A percentile compares a stretch with the other conserved stretches of the same genome.
Conservation (phyloP, 2,888 invertebrate species). For the Girardia tigrina region DNA sequence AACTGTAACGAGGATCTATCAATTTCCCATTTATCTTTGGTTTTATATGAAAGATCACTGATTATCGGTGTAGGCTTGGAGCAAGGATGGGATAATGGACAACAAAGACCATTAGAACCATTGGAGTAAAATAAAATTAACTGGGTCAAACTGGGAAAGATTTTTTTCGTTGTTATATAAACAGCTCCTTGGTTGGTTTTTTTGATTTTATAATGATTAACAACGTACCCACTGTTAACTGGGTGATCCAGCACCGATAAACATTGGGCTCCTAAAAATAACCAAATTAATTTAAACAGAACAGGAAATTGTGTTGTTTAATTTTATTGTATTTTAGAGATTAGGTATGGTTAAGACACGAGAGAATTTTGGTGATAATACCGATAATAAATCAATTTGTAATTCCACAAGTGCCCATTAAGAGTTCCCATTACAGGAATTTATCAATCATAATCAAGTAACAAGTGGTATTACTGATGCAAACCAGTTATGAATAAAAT, state of each 20-base stretch:
- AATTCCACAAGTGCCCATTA: no score
- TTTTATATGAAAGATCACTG: constrained; percentile 84
- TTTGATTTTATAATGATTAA: constrained; percentile 95
- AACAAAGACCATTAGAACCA: constrained; percentile 81
- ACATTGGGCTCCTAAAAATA: constrained; percentile 46
- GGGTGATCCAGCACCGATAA: constrained; percentile 74
- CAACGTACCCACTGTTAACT: constrained; percentile 68
- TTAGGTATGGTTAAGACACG: no score
- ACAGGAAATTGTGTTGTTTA: no score
- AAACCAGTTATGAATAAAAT: no score
- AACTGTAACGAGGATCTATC: constrained; percentile 72
- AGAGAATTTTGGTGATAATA: no score
- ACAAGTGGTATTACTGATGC: no score
- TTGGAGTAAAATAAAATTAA: constrained; percentile 4
- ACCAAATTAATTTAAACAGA: no score
- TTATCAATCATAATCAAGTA: no score
- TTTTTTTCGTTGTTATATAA: constrained; percentile 12
- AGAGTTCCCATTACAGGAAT: no score
- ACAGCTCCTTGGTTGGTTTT: constrained; percentile 63
- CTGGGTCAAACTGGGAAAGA: background rate
- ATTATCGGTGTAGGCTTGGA: constrained; percentile 86
- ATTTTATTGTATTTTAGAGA: no score
- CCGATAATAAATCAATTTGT: no score
- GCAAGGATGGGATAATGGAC: constrained; percentile 76
- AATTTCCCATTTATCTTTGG: constrained; percentile 91